Evolutionary conservation across 2,888 invertebrate species (phyloP).

Genomic region (Trimorus sp.): DNA sequence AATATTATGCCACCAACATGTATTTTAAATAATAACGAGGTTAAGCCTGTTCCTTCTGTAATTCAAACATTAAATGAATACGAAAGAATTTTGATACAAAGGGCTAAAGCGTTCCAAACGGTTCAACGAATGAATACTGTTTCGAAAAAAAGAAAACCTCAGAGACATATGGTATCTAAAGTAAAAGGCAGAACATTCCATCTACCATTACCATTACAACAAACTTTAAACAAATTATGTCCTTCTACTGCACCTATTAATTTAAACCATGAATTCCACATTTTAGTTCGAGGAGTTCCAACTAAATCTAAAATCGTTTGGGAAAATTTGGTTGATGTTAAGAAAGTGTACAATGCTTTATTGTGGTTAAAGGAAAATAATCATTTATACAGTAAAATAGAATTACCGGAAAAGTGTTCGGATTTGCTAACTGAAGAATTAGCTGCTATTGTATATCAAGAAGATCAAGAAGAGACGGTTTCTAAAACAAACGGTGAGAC

Average conservation of each 20-base stretch:
- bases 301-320: conserved; percentile 64
- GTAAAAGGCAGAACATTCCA: conserved; percentile 70
- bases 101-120: conserved; percentile 70
- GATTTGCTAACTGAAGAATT: conserved; percentile 9
- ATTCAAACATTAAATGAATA: conserved; percentile 68
- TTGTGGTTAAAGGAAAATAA: conserved; percentile 71
- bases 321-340: conserved; percentile 69
- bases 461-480: neutral
- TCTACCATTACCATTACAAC: conserved; percentile 75
- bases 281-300: conserved; percentile 73
- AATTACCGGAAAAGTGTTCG: conserved; percentile 55
- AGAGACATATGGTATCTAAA: conserved; percentile 67
- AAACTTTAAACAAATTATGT: conserved; percentile 68
- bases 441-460: conserved; percentile 1
- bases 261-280: conserved; percentile 71
- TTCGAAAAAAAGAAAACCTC: conserved; percentile 70
- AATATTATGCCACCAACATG: conserved; percentile 69
- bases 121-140: conserved; percentile 73
- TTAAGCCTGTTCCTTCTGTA: conserved; percentile 49
- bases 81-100: conserved; percentile 65
- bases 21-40: conserved; percentile 68
- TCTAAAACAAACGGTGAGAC: neutral
- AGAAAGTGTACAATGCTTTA: conserved; percentile 59
- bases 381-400: conserved; percentile 69
- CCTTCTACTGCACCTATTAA: conserved; percentile 21